Evolutionary conservation across 2,797 vertebrate species (phyloP).

Genomic region (Poeciliopsis infans): DNA sequence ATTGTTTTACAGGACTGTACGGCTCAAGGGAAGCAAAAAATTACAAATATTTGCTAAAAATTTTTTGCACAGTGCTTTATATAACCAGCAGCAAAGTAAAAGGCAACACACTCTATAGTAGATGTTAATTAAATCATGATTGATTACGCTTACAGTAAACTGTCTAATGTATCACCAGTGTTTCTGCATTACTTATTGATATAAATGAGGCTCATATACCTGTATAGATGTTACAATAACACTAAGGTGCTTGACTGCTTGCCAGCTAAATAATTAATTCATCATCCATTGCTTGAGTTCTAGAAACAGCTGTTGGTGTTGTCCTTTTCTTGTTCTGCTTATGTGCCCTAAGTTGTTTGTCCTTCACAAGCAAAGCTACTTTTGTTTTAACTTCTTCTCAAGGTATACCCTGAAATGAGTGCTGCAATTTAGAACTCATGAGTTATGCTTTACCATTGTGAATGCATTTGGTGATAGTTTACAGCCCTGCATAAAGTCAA

Average conservation of each 20-base stretch:
- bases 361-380: conserved; percentile 33
- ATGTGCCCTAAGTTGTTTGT: conserved; percentile 26
- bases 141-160: conserved; percentile 13
- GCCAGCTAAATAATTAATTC: conserved; percentile 37
- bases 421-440: conserved; percentile 22
- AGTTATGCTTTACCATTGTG: conserved; percentile 29
- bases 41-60: not conserved
- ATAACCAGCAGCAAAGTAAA: not conserved
- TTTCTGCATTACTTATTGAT: conserved; percentile 13
- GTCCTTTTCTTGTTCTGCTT: conserved; percentile 22
- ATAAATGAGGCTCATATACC: conserved; percentile 12
- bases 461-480: conserved; percentile 26
- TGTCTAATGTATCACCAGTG: conserved; percentile 4
- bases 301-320: conserved; percentile 45
- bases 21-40: not conserved
- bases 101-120: not conserved
- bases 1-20: not conserved
- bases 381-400: conserved; percentile 38
- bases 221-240: conserved; percentile 27
- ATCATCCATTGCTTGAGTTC: conserved; percentile 25
- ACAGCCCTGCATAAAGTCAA: conserved; percentile 22
- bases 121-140: conserved; percentile 10
- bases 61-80: not conserved
- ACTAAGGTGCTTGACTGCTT: conserved; percentile 18
- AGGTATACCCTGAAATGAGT: conserved; percentile 44